A percentile compares a stretch with the other conserved stretches of the same genome.
phyloP scores from a whole-genome alignment of 2,797 vertebrate species.

The Ceyx erithaca region DNA sequence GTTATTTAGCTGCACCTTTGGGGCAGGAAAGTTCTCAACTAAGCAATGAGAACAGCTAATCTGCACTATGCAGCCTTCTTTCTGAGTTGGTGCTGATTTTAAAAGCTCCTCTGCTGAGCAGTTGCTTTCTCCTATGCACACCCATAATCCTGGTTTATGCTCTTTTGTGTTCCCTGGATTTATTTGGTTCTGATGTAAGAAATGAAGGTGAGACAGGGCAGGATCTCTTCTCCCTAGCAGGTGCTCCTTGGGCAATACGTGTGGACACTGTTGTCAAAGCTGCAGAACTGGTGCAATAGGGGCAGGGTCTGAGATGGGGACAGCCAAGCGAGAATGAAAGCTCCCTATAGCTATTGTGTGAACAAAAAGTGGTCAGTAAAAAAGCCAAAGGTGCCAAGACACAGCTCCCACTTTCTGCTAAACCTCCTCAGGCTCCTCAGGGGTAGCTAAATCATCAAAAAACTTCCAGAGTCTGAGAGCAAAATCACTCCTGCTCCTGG shows the following conservation, averaged over 20 bases:
- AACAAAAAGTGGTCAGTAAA: background rate
- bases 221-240: background rate
- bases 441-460: background rate
- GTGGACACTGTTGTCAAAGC: background rate
- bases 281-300: background rate
- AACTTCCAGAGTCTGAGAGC: background rate
- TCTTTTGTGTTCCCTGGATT: background rate
- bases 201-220: background rate
- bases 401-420: background rate
- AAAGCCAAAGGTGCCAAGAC: background rate
- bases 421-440: background rate
- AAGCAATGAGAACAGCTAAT: background rate
- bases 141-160: background rate
- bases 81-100: background rate
- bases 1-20: background rate
- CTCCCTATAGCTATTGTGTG: background rate
- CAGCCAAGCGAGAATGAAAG: fast-evolving
- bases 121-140: background rate
- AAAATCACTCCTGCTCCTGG: background rate
- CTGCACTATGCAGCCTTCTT: background rate
- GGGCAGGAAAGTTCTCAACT: background rate
- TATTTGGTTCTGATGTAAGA: background rate
- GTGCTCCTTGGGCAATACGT: background rate
- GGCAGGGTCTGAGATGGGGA: background rate
- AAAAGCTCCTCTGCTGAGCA: background rate